Evolutionary conservation across 2,888 invertebrate genomes (phyloP).

Genomic region (Tortrix viridana): DNA sequence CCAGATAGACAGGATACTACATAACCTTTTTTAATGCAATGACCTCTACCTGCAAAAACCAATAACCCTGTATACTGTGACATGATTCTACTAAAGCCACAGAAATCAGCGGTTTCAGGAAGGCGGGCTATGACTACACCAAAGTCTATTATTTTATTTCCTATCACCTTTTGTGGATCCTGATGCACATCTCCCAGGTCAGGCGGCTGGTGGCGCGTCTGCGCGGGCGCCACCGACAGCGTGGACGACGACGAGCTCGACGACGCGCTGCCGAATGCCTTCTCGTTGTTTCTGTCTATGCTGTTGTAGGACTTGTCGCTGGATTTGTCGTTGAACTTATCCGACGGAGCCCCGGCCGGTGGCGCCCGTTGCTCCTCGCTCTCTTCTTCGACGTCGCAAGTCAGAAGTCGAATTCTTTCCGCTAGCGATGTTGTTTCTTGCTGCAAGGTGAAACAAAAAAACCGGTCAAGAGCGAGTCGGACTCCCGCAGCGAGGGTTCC

Average conservation of each 20-base stretch:
- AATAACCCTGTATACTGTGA: no score
- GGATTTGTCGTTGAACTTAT: conserved; percentile 81
- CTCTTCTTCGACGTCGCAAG: conserved; percentile 92
- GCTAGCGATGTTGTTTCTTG: conserved; percentile 91
- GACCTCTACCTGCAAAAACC: no score
- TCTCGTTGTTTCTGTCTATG: conserved; percentile 83
- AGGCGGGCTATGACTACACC: no score
- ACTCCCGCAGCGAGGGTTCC: no score
- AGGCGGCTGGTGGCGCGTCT: conserved; percentile 66
- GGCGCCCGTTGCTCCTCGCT: conserved; percentile 82
- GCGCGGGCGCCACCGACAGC: conserved; percentile 60
- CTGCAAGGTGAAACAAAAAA: conserved; percentile 42
- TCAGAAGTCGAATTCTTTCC: conserved; percentile 93
- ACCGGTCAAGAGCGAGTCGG: no score
- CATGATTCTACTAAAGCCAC: no score
- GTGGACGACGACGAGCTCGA: conserved; percentile 77
- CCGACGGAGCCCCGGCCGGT: conserved; percentile 86
- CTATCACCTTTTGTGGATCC: conserved; percentile 72
- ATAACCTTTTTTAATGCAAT: no score
- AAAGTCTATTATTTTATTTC: no score
- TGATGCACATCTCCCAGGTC: conserved; percentile 75
- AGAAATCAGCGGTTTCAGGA: no score
- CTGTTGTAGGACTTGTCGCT: conserved; percentile 75
- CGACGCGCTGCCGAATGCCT: conserved; percentile 82
- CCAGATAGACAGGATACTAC: no score